Base-by-base conservation (phyloP, 2,113 vertebrate species). In the Dasyornis broadbenti region DNA sequence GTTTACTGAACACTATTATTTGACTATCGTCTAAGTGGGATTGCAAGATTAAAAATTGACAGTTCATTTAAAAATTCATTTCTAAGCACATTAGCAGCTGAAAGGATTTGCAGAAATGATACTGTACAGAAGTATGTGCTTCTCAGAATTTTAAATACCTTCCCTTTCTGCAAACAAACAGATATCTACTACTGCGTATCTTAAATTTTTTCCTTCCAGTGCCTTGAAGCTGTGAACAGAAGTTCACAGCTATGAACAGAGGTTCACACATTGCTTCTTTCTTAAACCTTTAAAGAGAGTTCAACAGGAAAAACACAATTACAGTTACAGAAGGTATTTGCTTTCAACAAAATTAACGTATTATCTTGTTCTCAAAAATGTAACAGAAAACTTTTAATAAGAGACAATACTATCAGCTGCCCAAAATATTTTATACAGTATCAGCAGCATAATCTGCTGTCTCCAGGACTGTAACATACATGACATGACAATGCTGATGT, bases 41-140 rank as follows among this genome's bases (percentile, higher is more conserved):
- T 2, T 94, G 85, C 52, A 90, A 90, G 60, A 93, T 83, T 92
- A 83, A 86, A 93, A 93, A 89, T 11, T 45, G 90, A 91, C 66
- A 93, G 85, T 89, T 92, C 69, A 70, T 93, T 93, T 64, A 92
- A 80, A 87, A 95, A 75, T 30, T 92, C 22, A 83, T 90, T 94
- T 86, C 88, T 75, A 95, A 90, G 88, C 80, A 93, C 42, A 89
- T 81, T 45, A 92, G 56, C 87, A 81, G 71, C 82, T 84, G 90
- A 93, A 95, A 92, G 71, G 76, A 77, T 70, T 83, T 92, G 68
- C 76, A 77, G 82, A 63, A 90, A 90, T 50, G n/a, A 91, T 80
- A 72, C 50, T 70, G 57, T n/a, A 93, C 24, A 56, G 45, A 86
- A 92, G 52, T 33, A 94, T 89, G 84, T 88, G 90, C 64, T 91